Conservation (phyloP, 1,140 invertebrate species). For the Pseudobourletiella spinata region DNA sequence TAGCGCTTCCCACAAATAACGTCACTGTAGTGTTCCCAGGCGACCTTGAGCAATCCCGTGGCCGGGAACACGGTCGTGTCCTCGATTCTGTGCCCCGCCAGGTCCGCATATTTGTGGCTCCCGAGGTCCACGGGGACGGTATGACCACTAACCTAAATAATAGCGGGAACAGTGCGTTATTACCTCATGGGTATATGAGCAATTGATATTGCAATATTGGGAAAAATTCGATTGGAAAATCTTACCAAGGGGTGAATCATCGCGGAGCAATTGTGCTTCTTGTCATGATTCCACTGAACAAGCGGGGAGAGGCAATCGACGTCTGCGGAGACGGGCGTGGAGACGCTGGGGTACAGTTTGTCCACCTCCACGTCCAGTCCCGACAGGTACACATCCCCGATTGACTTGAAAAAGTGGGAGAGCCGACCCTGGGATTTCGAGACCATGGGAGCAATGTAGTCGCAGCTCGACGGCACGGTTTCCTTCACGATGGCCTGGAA, state of each 20-base stretch:
- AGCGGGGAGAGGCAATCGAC: slow-evolving; percentile 10
- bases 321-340: slow-evolving; percentile 11
- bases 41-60: slow-evolving; percentile 84
- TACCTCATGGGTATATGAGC: too few relatives aligned
- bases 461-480: too few relatives aligned
- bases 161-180: too few relatives aligned
- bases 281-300: too few relatives aligned
- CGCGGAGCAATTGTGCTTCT: slow-evolving; percentile 45
- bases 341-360: too few relatives aligned
- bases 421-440: slow-evolving; percentile 60
- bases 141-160: too few relatives aligned
- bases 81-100: slow-evolving; percentile 88
- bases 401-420: slow-evolving; percentile 57
- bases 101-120: too few relatives aligned
- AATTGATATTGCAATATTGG: too few relatives aligned
- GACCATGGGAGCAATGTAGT: slow-evolving; percentile 71
- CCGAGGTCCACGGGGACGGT: too few relatives aligned
- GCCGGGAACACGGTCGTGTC: slow-evolving; percentile 90
- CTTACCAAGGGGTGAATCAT: too few relatives aligned
- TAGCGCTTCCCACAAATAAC: slow-evolving; percentile 52
- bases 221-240: too few relatives aligned
- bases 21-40: slow-evolving; percentile 88
- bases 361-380: too few relatives aligned
- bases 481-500: slow-evolving; percentile 57
- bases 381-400: slow-evolving; percentile 41